Conservation (phyloP, 2,888 invertebrate species). For the Himalopsyche anomala region DNA sequence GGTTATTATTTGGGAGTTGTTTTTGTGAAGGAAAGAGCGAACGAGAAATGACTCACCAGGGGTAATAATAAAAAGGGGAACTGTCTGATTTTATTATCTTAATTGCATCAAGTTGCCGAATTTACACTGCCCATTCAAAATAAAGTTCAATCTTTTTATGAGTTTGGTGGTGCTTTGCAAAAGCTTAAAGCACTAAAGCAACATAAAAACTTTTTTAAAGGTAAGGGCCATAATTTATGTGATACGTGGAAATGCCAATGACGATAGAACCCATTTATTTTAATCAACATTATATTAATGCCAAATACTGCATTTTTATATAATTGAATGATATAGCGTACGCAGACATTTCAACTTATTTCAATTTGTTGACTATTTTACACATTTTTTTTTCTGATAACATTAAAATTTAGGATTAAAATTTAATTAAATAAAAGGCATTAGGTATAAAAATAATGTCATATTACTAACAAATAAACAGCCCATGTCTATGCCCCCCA, state of each 20-base stretch:
- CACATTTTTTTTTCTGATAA: no score
- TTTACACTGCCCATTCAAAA: slow-evolving; percentile 47
- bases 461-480: no score
- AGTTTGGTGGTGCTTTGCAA: neutral
- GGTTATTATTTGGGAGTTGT: slow-evolving; percentile 31
- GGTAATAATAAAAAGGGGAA: slow-evolving; percentile 51
- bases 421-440: no score
- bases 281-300: no score
- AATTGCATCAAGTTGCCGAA: slow-evolving; percentile 60
- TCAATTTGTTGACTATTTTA: no score
- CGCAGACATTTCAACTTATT: no score
- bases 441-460: no score
- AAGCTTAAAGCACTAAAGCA: neutral
- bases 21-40: slow-evolving; percentile 17
- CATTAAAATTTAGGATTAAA: no score
- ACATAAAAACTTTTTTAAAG: neutral
- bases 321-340: no score
- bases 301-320: no score
- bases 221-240: neutral
- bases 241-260: neutral
- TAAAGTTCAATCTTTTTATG: slow-evolving; percentile 42
- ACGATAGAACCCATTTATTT: neutral
- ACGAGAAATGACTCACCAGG: slow-evolving; percentile 48
- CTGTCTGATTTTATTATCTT: slow-evolving; percentile 62
- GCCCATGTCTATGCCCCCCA: no score